These are phyloP conservation scores for Neosilurus hyrtlii DNA, from an alignment of 2,797 vertebrate species.

Conservation along the genomic window DNA sequence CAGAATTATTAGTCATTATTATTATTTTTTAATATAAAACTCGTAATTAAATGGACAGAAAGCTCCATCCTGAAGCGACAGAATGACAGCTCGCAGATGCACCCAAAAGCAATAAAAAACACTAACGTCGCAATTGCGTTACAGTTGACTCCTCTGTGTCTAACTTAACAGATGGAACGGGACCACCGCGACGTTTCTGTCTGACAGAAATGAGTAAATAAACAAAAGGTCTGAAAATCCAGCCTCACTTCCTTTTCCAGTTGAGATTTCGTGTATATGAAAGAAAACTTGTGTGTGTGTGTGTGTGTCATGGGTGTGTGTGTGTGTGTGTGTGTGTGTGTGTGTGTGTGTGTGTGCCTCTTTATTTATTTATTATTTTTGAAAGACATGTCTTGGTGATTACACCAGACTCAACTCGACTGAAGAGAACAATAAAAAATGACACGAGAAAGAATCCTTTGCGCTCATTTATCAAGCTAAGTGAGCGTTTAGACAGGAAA, in stretches of 20 bases:
- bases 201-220: slow-evolving; percentile 47
- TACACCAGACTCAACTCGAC: too few relatives aligned
- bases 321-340: too few relatives aligned
- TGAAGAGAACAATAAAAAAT: neutral
- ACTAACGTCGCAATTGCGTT: slow-evolving; percentile 23
- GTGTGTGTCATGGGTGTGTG: too few relatives aligned
- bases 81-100: slow-evolving; percentile 10
- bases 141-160: slow-evolving; percentile 40
- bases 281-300: neutral
- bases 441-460: neutral
- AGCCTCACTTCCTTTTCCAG: slow-evolving; percentile 16
- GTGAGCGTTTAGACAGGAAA: neutral
- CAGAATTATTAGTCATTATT: neutral
- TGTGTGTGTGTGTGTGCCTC: too few relatives aligned
- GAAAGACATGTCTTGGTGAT: slow-evolving; percentile 10
- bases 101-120: slow-evolving; percentile 27
- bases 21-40: neutral
- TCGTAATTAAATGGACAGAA: neutral
- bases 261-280: slow-evolving; percentile 18
- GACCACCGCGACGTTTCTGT: slow-evolving; percentile 38
- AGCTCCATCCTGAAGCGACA: neutral
- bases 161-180: slow-evolving; percentile 59
- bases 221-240: slow-evolving; percentile 47
- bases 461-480: neutral
- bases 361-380: neutral